phyloP scores from a whole-genome alignment of 2,113 vertebrate species.

The Rana temporaria region DNA sequence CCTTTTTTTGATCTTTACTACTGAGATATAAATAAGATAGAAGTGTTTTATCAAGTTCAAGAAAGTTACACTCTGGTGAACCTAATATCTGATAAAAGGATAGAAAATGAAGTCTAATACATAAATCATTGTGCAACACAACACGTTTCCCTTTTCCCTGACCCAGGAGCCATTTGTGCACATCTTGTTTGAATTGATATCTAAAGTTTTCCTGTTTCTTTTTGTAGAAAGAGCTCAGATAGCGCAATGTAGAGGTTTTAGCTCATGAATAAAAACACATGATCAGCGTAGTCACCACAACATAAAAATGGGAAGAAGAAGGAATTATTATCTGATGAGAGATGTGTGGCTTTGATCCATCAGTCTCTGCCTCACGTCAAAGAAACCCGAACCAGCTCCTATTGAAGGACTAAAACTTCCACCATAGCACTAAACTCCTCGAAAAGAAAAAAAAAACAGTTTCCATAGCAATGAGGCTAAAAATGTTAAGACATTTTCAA shows the following conservation, averaged over 20 bases:
- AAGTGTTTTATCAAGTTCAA: constrained; percentile 68
- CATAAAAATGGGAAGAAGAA: constrained; percentile 66
- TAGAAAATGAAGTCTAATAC: constrained; percentile 69
- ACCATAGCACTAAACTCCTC: constrained; percentile 10
- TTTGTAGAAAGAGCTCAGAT: constrained; percentile 67
- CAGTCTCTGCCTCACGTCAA: constrained; percentile 69
- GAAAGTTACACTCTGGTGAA: constrained; percentile 60
- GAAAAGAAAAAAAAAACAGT: not conserved
- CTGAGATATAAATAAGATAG: constrained; percentile 65
- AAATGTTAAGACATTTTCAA: constrained; percentile 14
- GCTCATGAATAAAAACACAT: constrained; percentile 74
- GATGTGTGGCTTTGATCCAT: constrained; percentile 70
- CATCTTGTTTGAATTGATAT: constrained; percentile 79
- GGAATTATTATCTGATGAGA: constrained; percentile 68
- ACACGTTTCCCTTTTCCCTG: constrained; percentile 68
- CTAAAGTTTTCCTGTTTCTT: constrained; percentile 72
- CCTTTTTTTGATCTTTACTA: constrained; percentile 67
- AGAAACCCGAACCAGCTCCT: constrained; percentile 59
- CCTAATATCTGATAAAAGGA: constrained; percentile 69
- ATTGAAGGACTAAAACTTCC: not conserved
- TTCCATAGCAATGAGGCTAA: not conserved
- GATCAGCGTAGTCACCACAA: constrained; percentile 63
- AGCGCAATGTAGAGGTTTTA: constrained; percentile 65
- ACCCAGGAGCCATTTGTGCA: constrained; percentile 68
- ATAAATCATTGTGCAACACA: constrained; percentile 72